phyloP scores from a whole-genome alignment of 2,113 vertebrate species.

The Rhabdomys dilectus region DNA sequence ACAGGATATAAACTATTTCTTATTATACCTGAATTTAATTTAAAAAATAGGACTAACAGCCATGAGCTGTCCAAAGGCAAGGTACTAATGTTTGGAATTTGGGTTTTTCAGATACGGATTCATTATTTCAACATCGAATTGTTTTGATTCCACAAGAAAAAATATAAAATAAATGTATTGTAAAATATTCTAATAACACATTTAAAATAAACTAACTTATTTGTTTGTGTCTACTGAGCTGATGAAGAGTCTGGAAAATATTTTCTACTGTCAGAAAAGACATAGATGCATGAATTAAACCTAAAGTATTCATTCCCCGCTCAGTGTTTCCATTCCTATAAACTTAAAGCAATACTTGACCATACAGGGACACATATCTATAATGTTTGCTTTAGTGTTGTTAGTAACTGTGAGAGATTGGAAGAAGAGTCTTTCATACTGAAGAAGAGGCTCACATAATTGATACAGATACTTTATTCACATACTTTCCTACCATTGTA shows the following conservation, averaged over 20 bases:
- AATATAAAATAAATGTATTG: background rate
- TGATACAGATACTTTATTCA: background rate
- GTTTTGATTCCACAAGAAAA: background rate
- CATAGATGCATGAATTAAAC: background rate
- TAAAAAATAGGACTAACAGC: background rate
- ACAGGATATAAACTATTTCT: background rate
- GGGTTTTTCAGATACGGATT: background rate
- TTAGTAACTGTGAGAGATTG: background rate
- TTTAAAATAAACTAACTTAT: background rate
- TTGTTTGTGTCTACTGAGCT: background rate
- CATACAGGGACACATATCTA: background rate
- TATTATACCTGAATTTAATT: background rate
- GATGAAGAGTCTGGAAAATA: background rate
- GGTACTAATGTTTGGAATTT: background rate
- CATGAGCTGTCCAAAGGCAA: background rate
- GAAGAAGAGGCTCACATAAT: background rate
- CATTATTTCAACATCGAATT: background rate
- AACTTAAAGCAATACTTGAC: background rate
- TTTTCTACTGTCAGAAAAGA: background rate
- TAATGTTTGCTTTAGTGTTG: background rate
- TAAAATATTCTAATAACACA: background rate
- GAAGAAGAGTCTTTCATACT: background rate
- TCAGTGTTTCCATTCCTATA: background rate
- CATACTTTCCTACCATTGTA: background rate
- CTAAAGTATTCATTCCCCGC: background rate